A percentile compares a stretch with the other conserved stretches of the same genome.
Conservation (phyloP, 2,113 vertebrate genomes). For the Pterophyllum scalare region DNA sequence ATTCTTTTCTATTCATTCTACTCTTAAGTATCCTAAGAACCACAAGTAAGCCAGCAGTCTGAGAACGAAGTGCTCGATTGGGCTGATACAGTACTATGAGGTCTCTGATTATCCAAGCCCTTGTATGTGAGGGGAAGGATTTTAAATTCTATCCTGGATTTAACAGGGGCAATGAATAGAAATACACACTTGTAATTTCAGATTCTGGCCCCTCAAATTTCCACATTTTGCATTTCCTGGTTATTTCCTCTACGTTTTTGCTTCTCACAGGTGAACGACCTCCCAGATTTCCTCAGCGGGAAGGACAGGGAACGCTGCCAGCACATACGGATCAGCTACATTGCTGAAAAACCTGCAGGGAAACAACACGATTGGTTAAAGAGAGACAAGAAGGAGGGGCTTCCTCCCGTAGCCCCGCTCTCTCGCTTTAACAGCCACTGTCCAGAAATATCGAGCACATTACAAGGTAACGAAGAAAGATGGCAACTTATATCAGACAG, state of each 20-base stretch:
- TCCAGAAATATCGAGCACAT: background rate
- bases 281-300: conserved; percentile 78
- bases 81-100: no score
- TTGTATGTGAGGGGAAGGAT: no score
- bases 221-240: background rate
- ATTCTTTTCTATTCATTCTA: no score
- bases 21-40: no score
- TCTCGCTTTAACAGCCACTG: conserved; percentile 33
- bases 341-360: conserved; percentile 43
- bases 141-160: no score
- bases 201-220: background rate
- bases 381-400: background rate
- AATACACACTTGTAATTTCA: background rate
- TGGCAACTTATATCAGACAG: no score
- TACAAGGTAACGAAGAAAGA: conserved; percentile 24
- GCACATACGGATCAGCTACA: conserved; percentile 72
- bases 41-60: no score
- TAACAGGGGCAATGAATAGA: no score
- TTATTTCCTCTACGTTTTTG: background rate
- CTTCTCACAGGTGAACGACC: conserved; percentile 74
- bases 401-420: background rate
- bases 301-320: conserved; percentile 71
- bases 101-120: no score
- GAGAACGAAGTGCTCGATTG: no score
- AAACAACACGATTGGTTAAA: conserved; percentile 43